phyloP scores from a whole-genome alignment of 1,140 invertebrate species.

The Adelges cooleyi region DNA sequence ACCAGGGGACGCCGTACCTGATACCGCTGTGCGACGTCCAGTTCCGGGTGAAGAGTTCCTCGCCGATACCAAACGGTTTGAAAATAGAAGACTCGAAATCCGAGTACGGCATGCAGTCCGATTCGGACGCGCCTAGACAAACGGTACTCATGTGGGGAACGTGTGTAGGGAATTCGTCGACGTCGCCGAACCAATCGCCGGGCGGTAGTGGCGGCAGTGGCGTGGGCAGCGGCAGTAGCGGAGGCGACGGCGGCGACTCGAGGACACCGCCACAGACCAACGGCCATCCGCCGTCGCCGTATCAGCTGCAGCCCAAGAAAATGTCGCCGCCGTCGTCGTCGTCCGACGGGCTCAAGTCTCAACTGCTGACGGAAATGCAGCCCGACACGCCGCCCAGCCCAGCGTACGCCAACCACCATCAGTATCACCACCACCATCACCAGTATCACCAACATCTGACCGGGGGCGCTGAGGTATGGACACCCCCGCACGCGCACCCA shows the following conservation, averaged over 20 bases:
- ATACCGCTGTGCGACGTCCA: slow-evolving; percentile 34
- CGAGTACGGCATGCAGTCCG: slow-evolving; percentile 42
- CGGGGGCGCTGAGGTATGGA: slow-evolving; percentile 48
- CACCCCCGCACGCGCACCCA: slow-evolving; percentile 40
- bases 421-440: slow-evolving; percentile 31
- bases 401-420: slow-evolving; percentile 32
- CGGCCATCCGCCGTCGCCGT: slow-evolving; percentile 29
- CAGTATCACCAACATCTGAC: slow-evolving; percentile 32
- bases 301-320: slow-evolving; percentile 31
- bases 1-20: slow-evolving; percentile 35
- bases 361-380: slow-evolving; percentile 48
- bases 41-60: slow-evolving; percentile 42
- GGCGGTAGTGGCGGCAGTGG: background rate
- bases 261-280: slow-evolving; percentile 32
- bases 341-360: slow-evolving; percentile 46
- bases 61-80: slow-evolving; percentile 43
- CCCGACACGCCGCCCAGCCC: slow-evolving; percentile 37
- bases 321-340: slow-evolving; percentile 31
- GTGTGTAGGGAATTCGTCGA: slow-evolving; percentile 19
- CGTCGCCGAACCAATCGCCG: slow-evolving; percentile 39
- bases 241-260: background rate
- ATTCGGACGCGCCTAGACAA: slow-evolving; percentile 54
- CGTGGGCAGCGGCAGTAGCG: background rate
- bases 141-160: slow-evolving; percentile 74
- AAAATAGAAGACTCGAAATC: slow-evolving; percentile 53